Conservation (phyloP, 2,113 vertebrate species). For the Anas platyrhynchos region DNA sequence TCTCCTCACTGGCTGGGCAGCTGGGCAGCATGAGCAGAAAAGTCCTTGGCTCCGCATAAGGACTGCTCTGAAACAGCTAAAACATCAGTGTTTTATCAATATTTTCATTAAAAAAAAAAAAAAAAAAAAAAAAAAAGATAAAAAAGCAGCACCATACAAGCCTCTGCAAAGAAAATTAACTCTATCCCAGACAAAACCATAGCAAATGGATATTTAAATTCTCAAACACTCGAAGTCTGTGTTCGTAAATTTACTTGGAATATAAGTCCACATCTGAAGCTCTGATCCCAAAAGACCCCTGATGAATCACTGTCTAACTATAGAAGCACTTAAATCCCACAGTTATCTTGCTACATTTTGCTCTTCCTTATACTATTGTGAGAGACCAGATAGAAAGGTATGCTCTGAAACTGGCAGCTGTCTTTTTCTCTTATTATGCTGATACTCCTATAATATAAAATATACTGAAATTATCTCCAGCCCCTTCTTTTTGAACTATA, state of each 20-base stretch:
- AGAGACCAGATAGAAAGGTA: neutral
- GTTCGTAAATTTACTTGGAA: neutral
- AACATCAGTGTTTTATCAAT: too few relatives aligned
- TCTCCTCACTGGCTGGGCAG: too few relatives aligned
- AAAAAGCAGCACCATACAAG: too few relatives aligned
- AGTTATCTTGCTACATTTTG: neutral
- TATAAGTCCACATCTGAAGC: neutral
- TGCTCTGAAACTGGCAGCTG: neutral
- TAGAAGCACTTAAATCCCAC: neutral
- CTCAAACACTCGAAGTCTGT: neutral
- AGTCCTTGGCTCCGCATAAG: too few relatives aligned
- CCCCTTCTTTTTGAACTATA: neutral
- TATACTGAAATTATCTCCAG: neutral
- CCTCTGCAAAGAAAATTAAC: too few relatives aligned
- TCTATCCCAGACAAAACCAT: too few relatives aligned
- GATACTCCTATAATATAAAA: accelerated
- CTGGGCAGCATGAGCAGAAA: too few relatives aligned
- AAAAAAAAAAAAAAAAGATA: too few relatives aligned
- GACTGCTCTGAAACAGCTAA: too few relatives aligned
- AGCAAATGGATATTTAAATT: neutral
- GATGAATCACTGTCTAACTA: neutral
- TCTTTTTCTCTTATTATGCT: neutral
- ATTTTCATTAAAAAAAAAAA: too few relatives aligned
- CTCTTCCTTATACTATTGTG: neutral
- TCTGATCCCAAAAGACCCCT: neutral